Conservation (phyloP, 2,113 vertebrate species). For the Neofelis nebulosa region DNA sequence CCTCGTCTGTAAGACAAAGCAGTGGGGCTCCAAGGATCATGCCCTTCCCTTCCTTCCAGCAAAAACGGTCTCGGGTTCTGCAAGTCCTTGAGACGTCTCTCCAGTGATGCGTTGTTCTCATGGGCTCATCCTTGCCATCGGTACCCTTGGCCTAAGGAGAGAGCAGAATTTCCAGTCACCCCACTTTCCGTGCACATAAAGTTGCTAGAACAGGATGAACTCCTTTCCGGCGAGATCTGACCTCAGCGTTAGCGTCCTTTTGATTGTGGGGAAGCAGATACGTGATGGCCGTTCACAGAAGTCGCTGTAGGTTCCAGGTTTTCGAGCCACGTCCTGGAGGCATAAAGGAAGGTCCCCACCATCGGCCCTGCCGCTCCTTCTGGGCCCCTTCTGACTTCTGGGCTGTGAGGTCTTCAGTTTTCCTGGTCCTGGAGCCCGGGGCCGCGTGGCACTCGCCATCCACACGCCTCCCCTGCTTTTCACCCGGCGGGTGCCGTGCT, state of each 20-base stretch:
- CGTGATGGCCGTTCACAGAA: fast-evolving
- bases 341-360: neutral
- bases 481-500: fast-evolving
- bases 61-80: fast-evolving
- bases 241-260: fast-evolving
- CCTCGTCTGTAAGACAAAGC: neutral
- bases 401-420: neutral
- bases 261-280: no score
- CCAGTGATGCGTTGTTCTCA: fast-evolving
- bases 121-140: neutral
- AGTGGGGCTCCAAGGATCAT: fast-evolving
- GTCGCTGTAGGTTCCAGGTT: fast-evolving
- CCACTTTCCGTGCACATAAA: neutral
- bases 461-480: fast-evolving
- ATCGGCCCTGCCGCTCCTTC: neutral
- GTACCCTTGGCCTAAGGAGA: neutral
- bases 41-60: fast-evolving
- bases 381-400: fast-evolving
- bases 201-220: fast-evolving
- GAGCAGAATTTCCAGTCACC: no score
- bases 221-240: fast-evolving
- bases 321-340: no score
- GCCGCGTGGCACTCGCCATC: fast-evolving
- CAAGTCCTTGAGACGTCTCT: neutral
- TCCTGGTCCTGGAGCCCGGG: fast-evolving